phyloP scores from a whole-genome alignment of 35 echinoderm and acorn worm species.

The Apostichopus japonicus region DNA sequence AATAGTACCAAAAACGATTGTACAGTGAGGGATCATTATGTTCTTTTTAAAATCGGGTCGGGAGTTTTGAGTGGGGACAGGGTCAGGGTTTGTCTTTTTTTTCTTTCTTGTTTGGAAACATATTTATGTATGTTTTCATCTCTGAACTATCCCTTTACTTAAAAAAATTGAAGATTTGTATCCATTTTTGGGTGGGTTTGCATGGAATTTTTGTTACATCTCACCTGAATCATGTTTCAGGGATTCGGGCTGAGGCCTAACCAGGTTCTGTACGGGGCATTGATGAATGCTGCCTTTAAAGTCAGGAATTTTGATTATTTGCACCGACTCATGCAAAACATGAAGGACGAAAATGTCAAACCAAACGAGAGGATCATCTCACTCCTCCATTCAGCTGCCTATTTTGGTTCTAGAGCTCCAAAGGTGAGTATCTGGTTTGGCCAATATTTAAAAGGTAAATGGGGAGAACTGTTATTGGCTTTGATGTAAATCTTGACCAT shows the following conservation, averaged over 20 bases:
- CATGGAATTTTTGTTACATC: background rate
- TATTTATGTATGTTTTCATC: too few species aligned
- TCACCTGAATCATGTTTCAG: background rate
- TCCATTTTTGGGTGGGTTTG: background rate
- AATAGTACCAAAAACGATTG: too few species aligned
- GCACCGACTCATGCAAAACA: background rate
- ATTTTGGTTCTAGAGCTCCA: background rate
- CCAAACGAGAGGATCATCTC: conserved; percentile 22
- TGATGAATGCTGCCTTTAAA: conserved; percentile 22
- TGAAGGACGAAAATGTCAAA: background rate
- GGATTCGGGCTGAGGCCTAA: conserved; percentile 19
- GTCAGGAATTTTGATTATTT: conserved; percentile 16
- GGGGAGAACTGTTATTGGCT: background rate
- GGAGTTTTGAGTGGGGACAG: too few species aligned
- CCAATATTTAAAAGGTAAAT: background rate
- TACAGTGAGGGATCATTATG: too few species aligned
- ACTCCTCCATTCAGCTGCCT: background rate
- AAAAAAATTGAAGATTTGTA: too few species aligned
- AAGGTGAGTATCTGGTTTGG: background rate
- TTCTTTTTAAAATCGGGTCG: too few species aligned
- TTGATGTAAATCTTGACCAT: too few species aligned
- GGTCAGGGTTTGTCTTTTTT: too few species aligned
- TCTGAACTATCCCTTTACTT: too few species aligned
- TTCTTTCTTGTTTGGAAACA: too few species aligned
- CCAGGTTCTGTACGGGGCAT: conserved; percentile 6